Conservation (phyloP, 2,888 invertebrate genomes). For the Teinopalpus imperialis region DNA sequence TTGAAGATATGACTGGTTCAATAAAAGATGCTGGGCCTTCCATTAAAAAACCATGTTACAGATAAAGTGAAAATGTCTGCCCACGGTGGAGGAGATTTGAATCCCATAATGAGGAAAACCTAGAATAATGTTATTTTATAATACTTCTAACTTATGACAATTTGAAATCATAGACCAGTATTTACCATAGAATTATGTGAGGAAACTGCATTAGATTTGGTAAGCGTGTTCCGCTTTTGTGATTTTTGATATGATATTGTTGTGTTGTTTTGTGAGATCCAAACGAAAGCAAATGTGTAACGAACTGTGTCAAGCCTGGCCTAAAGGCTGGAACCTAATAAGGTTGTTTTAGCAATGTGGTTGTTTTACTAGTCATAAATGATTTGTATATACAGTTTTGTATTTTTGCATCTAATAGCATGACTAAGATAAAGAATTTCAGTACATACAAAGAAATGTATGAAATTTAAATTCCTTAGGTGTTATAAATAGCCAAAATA, state of each 20-base stretch:
- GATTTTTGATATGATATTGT: constrained; percentile 59
- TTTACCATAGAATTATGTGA: constrained; percentile 17
- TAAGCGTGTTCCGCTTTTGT: constrained; percentile 21
- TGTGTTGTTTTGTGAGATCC: constrained; percentile 54
- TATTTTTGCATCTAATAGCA: constrained; percentile 59
- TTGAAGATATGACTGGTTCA: constrained; percentile 48
- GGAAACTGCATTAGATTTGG: constrained; percentile 16
- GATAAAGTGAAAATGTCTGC: constrained; percentile 65
- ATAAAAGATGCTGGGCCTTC: constrained; percentile 62
- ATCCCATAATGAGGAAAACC: constrained; percentile 67
- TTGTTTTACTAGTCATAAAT: constrained; percentile 77
- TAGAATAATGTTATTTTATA: constrained; percentile 36
- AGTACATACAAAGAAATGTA: constrained; percentile 49
- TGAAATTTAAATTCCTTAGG: constrained; percentile 51
- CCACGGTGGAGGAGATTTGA: constrained; percentile 71
- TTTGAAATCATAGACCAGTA: constrained; percentile 17
- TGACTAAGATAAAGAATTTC: constrained; percentile 54
- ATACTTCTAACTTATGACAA: constrained; percentile 11
- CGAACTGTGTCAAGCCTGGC: constrained; percentile 48
- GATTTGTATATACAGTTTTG: constrained; percentile 71
- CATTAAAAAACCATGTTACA: constrained; percentile 50
- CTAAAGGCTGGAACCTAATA: constrained; percentile 37
- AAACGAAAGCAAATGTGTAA: constrained; percentile 50
- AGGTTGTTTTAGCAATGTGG: constrained; percentile 60
- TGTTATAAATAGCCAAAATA: constrained; percentile 54